phyloP scores from a whole-genome alignment of 2,888 invertebrate genomes.

The Hecatera dysodea region DNA sequence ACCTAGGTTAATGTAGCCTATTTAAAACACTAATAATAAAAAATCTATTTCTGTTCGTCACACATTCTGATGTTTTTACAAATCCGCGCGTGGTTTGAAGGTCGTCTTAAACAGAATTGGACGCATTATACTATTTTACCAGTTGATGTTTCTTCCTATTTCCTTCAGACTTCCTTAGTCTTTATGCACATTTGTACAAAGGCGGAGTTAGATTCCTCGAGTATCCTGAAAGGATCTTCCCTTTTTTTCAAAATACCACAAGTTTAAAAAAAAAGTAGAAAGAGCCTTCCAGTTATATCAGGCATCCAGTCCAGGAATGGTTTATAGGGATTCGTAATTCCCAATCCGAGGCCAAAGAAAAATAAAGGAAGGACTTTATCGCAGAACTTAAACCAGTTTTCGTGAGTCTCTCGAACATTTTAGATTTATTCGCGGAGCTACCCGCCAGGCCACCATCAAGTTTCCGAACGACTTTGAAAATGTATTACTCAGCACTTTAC shows the following conservation, averaged over 20 bases:
- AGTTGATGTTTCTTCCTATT: slow-evolving; percentile 15
- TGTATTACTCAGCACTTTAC: slow-evolving; percentile 35
- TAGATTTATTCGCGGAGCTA: slow-evolving; percentile 42
- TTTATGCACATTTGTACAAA: too few species aligned
- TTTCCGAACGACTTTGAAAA: slow-evolving; percentile 48
- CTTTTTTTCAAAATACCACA: neutral
- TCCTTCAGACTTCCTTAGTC: slow-evolving; percentile 1
- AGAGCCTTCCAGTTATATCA: slow-evolving; percentile 5
- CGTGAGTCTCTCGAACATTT: slow-evolving; percentile 30
- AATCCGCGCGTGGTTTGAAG: slow-evolving; percentile 45
- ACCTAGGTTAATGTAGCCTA: slow-evolving; percentile 58
- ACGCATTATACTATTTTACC: slow-evolving; percentile 42
- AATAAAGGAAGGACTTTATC: slow-evolving; percentile 36
- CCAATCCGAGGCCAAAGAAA: slow-evolving; percentile 26
- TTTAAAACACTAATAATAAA: slow-evolving; percentile 39
- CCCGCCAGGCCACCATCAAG: slow-evolving; percentile 24
- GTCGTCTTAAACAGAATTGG: slow-evolving; percentile 48
- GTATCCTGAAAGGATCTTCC: neutral
- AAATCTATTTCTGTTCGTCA: slow-evolving; percentile 47
- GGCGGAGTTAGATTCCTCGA: neutral
- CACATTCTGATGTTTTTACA: slow-evolving; percentile 49
- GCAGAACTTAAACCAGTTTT: slow-evolving; percentile 53
- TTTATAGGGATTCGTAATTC: slow-evolving; percentile 12
- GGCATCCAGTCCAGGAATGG: slow-evolving; percentile 14
- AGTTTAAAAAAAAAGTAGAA: neutral